Base-by-base conservation (phyloP, 2,797 vertebrate genomes). In the Sebastes cheni region DNA sequence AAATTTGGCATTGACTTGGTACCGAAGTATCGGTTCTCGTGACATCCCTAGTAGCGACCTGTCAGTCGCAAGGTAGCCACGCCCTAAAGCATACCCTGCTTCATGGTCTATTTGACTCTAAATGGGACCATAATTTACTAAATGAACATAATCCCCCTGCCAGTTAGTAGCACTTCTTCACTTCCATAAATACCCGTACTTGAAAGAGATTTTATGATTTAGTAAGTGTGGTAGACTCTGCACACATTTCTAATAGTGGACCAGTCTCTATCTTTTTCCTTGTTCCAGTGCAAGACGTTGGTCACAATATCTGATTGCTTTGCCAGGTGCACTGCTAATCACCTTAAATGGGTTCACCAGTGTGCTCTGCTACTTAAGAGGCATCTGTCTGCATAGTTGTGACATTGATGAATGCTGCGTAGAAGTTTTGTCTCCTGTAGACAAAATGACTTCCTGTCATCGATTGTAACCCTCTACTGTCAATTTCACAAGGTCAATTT, bases 391-490 rank as follows among this genome's bases (percentile, higher is more conserved):
- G 30, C 60, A 27, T 14, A 29, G 55, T 9, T 69, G 8, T 77
- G 22, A 68, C 56, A 23, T 9, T 8, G 60, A 65, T 81, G 62
- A 78, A 46, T n/a, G 54, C 52, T 72, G 29, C 13, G 6, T 50
- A 68, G 58, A 77, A 67, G 13, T 20, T 72, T 68, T 56, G 27
- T 77, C 68, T 71, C 56, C 42, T 46, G 16, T 52, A 58, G 25
- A 80, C 55, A 36, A 79, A 72, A 5, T 64, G 5, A 32, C 22
- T 54, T n/a, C 34, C 22, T 4, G 18, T 71, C 55, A 58, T 55
- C 55, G 56, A 77, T 50, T 30, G 22, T 54, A 39, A 39, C 39
- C n/a, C 8, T 52, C 68, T 11, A 74, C 78, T 83, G 54, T 76
- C 69, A 76, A 65, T 82, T 46, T 50, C 69, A 67, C 10, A 20